A percentile compares a stretch with the other conserved stretches of the same genome.
phyloP scores from a whole-genome alignment of 2,888 invertebrate species.

The Yponomeuta plumbellus region DNA sequence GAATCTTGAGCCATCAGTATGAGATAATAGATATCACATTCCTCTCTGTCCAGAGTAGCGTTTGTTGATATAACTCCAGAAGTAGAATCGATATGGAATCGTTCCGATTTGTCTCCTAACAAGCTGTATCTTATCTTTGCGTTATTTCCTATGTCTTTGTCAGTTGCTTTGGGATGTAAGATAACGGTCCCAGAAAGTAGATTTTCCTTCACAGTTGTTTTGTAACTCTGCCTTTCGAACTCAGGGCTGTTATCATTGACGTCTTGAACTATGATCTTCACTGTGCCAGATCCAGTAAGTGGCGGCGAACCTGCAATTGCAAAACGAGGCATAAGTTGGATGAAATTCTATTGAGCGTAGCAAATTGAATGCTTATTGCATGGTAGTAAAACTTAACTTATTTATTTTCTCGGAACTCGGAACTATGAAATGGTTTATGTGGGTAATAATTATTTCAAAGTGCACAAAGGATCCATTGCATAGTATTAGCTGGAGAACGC shows the following conservation, averaged over 20 bases:
- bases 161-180: conserved; percentile 85
- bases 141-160: conserved; percentile 90
- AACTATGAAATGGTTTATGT: too few relatives aligned
- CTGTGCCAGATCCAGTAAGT: conserved; percentile 93
- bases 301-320: conserved; percentile 88
- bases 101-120: conserved; percentile 86
- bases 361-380: conserved; percentile 5
- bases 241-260: conserved; percentile 95
- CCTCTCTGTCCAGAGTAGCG: conserved; percentile 86
- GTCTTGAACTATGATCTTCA: conserved; percentile 93
- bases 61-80: conserved; percentile 88
- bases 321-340: conserved; percentile 19
- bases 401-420: background rate
- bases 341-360: conserved; percentile 3
- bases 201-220: conserved; percentile 88
- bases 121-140: conserved; percentile 91
- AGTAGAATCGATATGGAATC: conserved; percentile 86
- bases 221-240: conserved; percentile 89
- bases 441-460: background rate
- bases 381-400: background rate
- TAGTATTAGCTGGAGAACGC: too few relatives aligned
- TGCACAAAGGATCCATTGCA: too few relatives aligned
- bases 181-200: conserved; percentile 86
- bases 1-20: conserved; percentile 93
- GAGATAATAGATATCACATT: conserved; percentile 84